Evolutionary conservation across 2,797 vertebrate species (phyloP), one percentile per base, ranked within the genome.

Genomic region (Lacerta bilineata): DNA sequence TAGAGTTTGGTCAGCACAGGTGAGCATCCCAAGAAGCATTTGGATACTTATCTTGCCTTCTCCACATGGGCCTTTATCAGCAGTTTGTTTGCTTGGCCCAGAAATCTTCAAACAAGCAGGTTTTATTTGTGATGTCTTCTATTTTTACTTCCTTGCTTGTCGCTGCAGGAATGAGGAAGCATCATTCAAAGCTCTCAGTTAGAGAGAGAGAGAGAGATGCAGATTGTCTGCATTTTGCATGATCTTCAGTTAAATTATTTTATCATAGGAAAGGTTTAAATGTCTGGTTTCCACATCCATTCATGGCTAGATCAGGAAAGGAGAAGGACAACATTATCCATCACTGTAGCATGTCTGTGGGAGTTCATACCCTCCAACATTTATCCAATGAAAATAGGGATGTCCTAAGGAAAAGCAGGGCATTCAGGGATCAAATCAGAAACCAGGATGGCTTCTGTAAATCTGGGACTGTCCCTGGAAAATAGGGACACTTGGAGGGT

Each of bases 91-190:
- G 25, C 85, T 50, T 29, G 27, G 0, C 25, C 3, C 74, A 0
- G 1, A 64, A 75, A 43, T 75, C n/a, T 87, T 80, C 25, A n/a
- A 29, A 61, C 5, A 1, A 89, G 4, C 10, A 55, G 0, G 0
- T 2, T 91, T 91, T 88, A 61, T 43, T 15, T 55, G 59, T n/a
- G 7, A 80, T 20, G 25, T 61, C 10, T 61, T 39, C 83, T 81
- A 74, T 87, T 87, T 87, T 74, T 64, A 64, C n/a, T 29, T 18
- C 13, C 88, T 87, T 88, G 11, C 33, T 90, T 79, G 39, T 77
- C 3, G 13, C 2, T 72, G 2, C 81, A 91, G 83, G 33, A 9
- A 10, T 0, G 33, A 11, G 0, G 64, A 59, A 89, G 3, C 80
- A 3, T 6, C 78, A 0, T 55, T 61, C 84, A 59, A 86, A 80